phyloP scores from a whole-genome alignment of 2,797 vertebrate species.

The Hypotaenidia philippensis region DNA sequence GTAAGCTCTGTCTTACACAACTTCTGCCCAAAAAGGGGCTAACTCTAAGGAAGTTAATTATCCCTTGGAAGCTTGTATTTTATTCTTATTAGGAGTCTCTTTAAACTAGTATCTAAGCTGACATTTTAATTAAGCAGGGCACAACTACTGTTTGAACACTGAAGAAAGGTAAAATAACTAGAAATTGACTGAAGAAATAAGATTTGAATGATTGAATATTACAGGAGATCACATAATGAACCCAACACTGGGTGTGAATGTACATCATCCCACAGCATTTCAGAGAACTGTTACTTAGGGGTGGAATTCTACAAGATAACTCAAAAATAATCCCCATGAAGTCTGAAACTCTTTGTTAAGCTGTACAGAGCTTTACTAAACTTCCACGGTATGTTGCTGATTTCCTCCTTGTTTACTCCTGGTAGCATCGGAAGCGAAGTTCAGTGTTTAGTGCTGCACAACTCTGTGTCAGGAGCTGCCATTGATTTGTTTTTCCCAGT shows the following conservation, averaged over 20 bases:
- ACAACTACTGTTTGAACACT: background rate
- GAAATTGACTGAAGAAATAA: background rate
- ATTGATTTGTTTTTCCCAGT: background rate
- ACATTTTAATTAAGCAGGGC: background rate
- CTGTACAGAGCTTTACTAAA: background rate
- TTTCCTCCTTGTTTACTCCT: background rate
- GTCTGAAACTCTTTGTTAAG: background rate
- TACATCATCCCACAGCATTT: background rate
- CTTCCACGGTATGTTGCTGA: background rate
- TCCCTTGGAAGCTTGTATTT: background rate
- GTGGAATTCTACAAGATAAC: background rate
- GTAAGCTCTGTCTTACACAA: background rate
- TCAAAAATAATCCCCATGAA: background rate
- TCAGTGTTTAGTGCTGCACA: background rate
- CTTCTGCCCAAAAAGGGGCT: background rate
- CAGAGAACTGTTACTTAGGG: background rate
- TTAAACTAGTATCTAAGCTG: background rate
- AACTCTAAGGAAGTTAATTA: conserved; percentile 2
- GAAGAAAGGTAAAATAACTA: background rate
- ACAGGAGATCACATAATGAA: background rate
- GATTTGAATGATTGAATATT: background rate
- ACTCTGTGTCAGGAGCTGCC: background rate
- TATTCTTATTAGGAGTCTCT: background rate
- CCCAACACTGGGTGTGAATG: background rate
- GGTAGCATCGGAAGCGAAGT: background rate